Conservation (phyloP, 2,888 invertebrate genomes). For the Atethmia centrago region DNA sequence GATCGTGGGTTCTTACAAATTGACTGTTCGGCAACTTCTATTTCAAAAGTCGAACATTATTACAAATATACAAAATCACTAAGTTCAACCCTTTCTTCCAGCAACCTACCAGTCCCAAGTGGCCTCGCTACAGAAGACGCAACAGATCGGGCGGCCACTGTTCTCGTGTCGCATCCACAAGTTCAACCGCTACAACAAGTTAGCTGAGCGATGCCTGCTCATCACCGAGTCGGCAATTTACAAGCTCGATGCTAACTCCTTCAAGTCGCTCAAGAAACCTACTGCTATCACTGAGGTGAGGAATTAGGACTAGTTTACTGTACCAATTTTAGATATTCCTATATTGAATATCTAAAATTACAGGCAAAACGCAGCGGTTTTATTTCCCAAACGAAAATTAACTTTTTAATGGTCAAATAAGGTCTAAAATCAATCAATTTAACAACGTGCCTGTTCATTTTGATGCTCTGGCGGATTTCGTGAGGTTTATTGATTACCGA, state of each 20-base stretch:
- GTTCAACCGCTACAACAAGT: conserved; percentile 93
- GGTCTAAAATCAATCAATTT: neutral
- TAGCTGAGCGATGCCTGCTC: conserved; percentile 96
- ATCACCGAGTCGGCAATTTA: conserved; percentile 96
- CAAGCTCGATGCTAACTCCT: conserved; percentile 96
- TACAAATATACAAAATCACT: too few species aligned
- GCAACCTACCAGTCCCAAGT: conserved; percentile 79
- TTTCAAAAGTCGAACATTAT: too few species aligned
- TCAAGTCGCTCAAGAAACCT: conserved; percentile 96
- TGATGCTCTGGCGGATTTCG: neutral
- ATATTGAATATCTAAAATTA: neutral
- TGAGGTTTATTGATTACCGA: neutral
- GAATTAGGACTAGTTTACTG: neutral
- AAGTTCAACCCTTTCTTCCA: conserved; percentile 46
- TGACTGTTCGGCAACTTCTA: too few species aligned
- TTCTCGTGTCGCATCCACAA: conserved; percentile 93
- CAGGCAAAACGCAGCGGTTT: neutral
- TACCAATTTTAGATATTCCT: neutral
- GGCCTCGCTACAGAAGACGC: conserved; percentile 77
- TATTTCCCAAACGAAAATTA: neutral
- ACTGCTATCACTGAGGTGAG: conserved; percentile 93
- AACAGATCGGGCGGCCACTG: conserved; percentile 84
- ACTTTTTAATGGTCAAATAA: neutral
- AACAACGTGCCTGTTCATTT: neutral
- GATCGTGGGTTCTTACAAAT: too few species aligned